phyloP scores from a whole-genome alignment of 1,140 invertebrate genomes.

The Grapholita molesta region DNA sequence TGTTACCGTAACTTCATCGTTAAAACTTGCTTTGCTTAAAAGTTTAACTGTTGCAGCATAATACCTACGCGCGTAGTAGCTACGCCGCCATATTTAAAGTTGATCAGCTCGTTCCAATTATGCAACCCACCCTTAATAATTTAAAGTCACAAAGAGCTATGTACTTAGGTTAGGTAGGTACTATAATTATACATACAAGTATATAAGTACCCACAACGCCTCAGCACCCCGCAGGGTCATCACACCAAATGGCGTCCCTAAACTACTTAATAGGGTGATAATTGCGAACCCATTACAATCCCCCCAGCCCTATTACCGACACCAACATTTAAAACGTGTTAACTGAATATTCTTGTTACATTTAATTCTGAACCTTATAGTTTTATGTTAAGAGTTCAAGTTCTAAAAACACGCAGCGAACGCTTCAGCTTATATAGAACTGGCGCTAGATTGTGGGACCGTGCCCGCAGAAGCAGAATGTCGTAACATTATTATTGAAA shows the following conservation, averaged over 20 bases:
- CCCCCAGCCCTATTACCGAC: slow-evolving; percentile 22
- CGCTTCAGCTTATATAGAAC: background rate
- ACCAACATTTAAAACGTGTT: background rate
- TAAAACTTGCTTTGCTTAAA: too few species aligned
- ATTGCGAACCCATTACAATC: slow-evolving; percentile 49
- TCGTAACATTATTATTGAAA: background rate
- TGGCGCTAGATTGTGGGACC: background rate
- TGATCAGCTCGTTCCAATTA: too few species aligned
- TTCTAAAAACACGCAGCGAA: background rate
- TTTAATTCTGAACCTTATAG: background rate
- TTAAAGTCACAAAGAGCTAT: background rate
- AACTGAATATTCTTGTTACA: background rate
- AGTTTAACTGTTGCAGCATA: too few species aligned
- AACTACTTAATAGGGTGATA: slow-evolving; percentile 67
- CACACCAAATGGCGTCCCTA: slow-evolving; percentile 35
- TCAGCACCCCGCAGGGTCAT: slow-evolving; percentile 38
- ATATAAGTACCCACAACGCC: background rate
- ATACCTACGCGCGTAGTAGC: too few species aligned
- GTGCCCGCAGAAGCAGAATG: background rate
- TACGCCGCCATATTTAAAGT: too few species aligned
- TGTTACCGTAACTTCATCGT: too few species aligned
- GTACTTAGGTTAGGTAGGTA: background rate
- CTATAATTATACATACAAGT: background rate
- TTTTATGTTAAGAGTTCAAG: background rate
- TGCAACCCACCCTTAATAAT: too few species aligned